Base-by-base conservation (phyloP, 2,888 invertebrate genomes). In the Eulithis prunata region DNA sequence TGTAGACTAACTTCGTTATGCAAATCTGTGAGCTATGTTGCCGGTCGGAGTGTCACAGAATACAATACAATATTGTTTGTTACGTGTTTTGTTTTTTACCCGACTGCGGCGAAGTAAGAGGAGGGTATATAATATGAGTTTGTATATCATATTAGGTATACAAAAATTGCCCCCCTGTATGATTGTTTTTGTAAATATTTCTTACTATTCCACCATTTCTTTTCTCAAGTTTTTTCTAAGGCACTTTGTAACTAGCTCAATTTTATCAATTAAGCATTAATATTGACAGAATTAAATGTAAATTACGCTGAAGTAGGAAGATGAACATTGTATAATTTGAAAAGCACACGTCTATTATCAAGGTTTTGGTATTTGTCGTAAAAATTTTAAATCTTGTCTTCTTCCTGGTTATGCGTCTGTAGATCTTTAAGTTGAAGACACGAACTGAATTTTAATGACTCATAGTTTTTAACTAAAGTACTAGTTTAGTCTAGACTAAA, bases 1-100 rank as follows among this genome's bases (percentile, higher is more conserved):
- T 82, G 79, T 81, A 82, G 82, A 84, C 79, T 79, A 74, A 82
- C 82, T 85, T 83, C 83, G 83, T 89, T 89, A 89, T 90, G 90
- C 83, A 88, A 90, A 90, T 89, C 78, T 79, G 61, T 77, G 77
- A 83, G 82, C 83, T 81, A 79, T 76, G 53, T 13, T 14, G 75
- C 78, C 75, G 74, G 74, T 77, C 8, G 75, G 76, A 71, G 71
- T 66, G 74, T 13, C 41, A 14, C n/a, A 57, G 14, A 45, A 36
- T 46, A 21, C 21, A 21, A 21, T 21, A 21, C 21, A 21, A 21
- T 21, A 2, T 21, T 21, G 21, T 21, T 21, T 21, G 21, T 21
- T 21, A 21, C 21, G 21, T 21, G 21, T 21, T 21, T 21, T 21
- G 21, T 21, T 21, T 21, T 1, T 21, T 21, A 21, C 21, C 21